phyloP scores from a whole-genome alignment of 1,140 invertebrate genomes.

The Oncopeltus fasciatus region DNA sequence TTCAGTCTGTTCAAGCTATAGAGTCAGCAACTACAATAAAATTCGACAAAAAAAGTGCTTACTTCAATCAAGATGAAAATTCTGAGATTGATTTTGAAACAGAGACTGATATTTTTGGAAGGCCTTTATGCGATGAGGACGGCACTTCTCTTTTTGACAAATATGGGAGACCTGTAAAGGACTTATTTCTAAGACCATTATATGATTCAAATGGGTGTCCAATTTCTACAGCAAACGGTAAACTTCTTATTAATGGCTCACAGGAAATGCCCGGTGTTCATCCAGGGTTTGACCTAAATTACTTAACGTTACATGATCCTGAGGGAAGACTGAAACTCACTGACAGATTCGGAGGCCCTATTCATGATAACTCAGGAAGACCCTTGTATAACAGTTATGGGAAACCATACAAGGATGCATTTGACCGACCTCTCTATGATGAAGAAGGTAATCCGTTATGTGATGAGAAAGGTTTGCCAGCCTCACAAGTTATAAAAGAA shows the following conservation, averaged over 20 bases:
- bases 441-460: conserved; percentile 10
- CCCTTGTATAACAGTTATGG: conserved; percentile 14
- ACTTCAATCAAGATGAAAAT: neutral
- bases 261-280: neutral
- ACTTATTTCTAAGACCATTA: conserved; percentile 7
- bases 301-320: neutral
- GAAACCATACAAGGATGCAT: conserved; percentile 11
- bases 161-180: conserved; percentile 13
- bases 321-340: neutral
- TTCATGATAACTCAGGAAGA: conserved; percentile 12
- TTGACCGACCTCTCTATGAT: conserved; percentile 13
- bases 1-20: neutral
- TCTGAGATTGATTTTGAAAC: conserved; percentile 1
- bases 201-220: conserved; percentile 11
- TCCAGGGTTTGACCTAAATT: neutral
- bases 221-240: neutral
- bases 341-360: conserved; percentile 12
- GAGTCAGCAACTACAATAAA: neutral
- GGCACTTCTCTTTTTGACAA: conserved; percentile 12
- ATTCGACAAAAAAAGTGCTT: neutral
- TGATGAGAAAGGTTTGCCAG: conserved; percentile 5
- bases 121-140: neutral
- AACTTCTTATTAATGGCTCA: neutral
- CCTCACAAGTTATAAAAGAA: neutral
- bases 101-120: neutral